These are phyloP conservation scores for Miniopterus natalensis DNA, from an alignment of 2,113 vertebrate genomes.

Conservation along the genomic window DNA sequence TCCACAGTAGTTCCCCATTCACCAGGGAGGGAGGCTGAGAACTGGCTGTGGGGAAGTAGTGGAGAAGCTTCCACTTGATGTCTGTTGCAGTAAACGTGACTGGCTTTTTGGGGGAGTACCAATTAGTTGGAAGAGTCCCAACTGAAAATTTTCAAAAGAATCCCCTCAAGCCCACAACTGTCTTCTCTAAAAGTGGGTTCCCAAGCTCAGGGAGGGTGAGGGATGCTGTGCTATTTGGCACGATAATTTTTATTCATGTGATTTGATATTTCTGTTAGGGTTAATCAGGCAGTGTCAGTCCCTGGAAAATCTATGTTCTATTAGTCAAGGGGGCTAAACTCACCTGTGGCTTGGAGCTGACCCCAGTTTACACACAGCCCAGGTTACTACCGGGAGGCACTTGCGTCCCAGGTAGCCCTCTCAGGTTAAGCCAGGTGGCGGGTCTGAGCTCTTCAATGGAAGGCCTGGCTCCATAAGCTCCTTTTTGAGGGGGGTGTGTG, in stretches of 20 bases:
- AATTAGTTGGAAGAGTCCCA: slow-evolving; percentile 57
- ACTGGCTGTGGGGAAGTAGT: slow-evolving; percentile 38
- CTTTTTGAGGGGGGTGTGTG: background rate
- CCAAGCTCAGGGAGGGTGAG: slow-evolving; percentile 32
- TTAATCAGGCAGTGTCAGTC: background rate
- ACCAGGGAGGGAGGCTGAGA: background rate
- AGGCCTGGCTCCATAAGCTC: background rate
- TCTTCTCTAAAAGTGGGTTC: slow-evolving; percentile 62
- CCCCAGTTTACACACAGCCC: background rate
- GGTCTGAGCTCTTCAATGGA: background rate
- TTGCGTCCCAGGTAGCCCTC: background rate
- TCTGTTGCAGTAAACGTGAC: background rate
- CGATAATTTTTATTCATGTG: slow-evolving; percentile 9
- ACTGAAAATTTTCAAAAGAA: slow-evolving; percentile 69
- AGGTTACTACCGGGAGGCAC: background rate
- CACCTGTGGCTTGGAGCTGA: background rate
- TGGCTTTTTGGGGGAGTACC: slow-evolving; percentile 73
- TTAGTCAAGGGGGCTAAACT: background rate
- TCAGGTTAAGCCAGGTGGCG: background rate
- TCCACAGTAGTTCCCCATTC: slow-evolving; percentile 65
- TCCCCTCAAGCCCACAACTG: slow-evolving; percentile 47
- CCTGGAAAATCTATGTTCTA: background rate
- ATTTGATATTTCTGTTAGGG: background rate
- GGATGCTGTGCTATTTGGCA: background rate
- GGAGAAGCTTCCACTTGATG: background rate